A percentile compares a stretch with the other conserved stretches of the same genome.
Evolutionary conservation across 2,888 invertebrate species (phyloP).

Genomic region (Pristionchus entomophagus): DNA sequence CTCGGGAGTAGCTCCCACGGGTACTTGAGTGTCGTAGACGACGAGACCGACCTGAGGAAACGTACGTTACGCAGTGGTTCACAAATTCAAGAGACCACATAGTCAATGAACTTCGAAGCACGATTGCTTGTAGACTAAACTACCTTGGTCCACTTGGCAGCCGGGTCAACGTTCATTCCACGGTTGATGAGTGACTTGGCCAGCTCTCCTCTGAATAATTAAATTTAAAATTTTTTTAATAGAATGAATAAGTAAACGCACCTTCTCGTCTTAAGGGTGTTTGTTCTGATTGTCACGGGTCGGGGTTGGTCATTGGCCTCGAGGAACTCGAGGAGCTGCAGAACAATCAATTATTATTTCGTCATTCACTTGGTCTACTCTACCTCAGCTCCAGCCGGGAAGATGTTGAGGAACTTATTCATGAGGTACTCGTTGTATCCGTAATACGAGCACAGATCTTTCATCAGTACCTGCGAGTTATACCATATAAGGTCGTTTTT

Average conservation of each 20-base stretch:
- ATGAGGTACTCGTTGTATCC: slow-evolving; percentile 97
- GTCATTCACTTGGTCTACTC: slow-evolving; percentile 60
- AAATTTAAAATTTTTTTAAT: background rate
- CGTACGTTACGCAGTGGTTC: too few relatives aligned
- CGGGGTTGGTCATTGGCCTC: slow-evolving; percentile 96
- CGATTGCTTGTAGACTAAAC: too few relatives aligned
- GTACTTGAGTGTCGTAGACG: slow-evolving; percentile 94
- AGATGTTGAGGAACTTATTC: slow-evolving; percentile 91
- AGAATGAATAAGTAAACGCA: slow-evolving; percentile 43
- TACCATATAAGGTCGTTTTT: slow-evolving; percentile 75
- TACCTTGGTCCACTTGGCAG: slow-evolving; percentile 98
- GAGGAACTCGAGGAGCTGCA: slow-evolving; percentile 90
- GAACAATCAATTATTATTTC: slow-evolving; percentile 46
- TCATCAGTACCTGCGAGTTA: slow-evolving; percentile 85
- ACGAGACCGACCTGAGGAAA: slow-evolving; percentile 85
- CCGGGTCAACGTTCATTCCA: slow-evolving; percentile 97
- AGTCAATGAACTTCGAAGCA: too few relatives aligned
- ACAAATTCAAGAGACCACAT: too few relatives aligned
- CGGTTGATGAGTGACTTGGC: slow-evolving; percentile 89
- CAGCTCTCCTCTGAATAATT: slow-evolving; percentile 65
- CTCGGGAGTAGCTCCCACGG: slow-evolving; percentile 96
- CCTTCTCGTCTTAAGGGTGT: slow-evolving; percentile 87
- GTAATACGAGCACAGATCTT: slow-evolving; percentile 93
- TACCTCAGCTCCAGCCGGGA: slow-evolving; percentile 80
- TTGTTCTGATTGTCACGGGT: slow-evolving; percentile 94